A percentile compares a stretch with the other conserved stretches of the same genome.
Evolutionary conservation across 2,113 vertebrate genomes (phyloP).

Genomic region (Pluvianellus socialis): DNA sequence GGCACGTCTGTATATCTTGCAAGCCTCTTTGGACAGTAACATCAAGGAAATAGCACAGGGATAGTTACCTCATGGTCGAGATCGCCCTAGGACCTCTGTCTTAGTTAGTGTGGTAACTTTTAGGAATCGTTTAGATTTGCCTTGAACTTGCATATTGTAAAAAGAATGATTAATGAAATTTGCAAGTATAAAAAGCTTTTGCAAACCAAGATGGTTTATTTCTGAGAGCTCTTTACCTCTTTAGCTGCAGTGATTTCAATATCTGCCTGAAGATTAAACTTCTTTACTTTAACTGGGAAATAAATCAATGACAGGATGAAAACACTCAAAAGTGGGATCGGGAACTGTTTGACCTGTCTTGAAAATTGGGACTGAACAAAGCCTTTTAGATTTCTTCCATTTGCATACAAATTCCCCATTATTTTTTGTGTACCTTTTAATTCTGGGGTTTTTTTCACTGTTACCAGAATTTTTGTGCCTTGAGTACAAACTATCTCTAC

Average conservation of each 20-base stretch:
- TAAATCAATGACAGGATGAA: slow-evolving; percentile 4
- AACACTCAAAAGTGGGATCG: background rate
- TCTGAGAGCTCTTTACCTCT: background rate
- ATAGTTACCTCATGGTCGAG: background rate
- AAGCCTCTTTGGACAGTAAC: background rate
- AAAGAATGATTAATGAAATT: background rate
- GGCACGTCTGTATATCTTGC: background rate
- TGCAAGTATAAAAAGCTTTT: background rate
- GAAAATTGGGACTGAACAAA: background rate
- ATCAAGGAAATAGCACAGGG: background rate
- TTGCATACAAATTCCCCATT: background rate
- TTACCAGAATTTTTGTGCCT: background rate
- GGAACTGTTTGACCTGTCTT: background rate
- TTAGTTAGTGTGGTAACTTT: background rate
- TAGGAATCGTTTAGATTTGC: background rate
- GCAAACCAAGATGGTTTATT: background rate
- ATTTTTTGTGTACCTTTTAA: background rate
- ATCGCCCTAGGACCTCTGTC: background rate
- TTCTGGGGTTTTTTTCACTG: background rate
- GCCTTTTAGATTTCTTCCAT: background rate
- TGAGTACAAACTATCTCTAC: background rate
- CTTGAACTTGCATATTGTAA: background rate
- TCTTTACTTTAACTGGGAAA: background rate
- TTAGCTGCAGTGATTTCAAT: background rate
- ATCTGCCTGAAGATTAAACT: background rate